These are phyloP conservation scores for Arremon aurantiirostris DNA, from an alignment of 2,797 vertebrate species.

Conservation along the genomic window DNA sequence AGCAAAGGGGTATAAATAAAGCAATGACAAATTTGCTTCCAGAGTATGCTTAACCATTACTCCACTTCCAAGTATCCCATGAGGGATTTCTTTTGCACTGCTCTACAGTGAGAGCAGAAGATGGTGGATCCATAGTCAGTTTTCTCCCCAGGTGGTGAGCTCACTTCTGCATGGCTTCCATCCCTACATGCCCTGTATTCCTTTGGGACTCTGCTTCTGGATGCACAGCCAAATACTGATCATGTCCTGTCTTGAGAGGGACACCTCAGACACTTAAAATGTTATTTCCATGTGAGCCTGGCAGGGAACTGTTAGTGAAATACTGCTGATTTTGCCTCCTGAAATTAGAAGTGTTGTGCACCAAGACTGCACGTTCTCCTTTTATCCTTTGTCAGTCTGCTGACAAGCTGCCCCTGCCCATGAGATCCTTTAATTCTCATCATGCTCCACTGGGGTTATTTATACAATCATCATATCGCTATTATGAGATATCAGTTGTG, in stretches of 20 bases:
- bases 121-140: not conserved
- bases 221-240: not conserved
- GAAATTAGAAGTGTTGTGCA: not conserved
- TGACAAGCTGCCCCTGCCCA: not conserved
- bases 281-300: not conserved
- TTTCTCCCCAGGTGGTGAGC: not conserved
- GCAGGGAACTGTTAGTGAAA: not conserved
- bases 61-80: not conserved
- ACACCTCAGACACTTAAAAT: not conserved
- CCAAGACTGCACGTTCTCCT: not conserved
- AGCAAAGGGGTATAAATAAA: constrained; percentile 27
- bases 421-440: not conserved
- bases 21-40: not conserved
- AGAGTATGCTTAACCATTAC: not conserved
- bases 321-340: not conserved
- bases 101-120: not conserved
- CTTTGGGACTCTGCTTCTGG: not conserved
- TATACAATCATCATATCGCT: not conserved
- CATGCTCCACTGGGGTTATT: not conserved
- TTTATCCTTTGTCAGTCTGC: not conserved
- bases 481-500: not conserved
- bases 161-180: not conserved
- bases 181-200: not conserved
- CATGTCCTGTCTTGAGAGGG: not conserved
- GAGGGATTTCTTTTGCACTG: not conserved